Percentiles rank a stretch among this genome's conserved stretches.
phyloP scores from a whole-genome alignment of 2,113 vertebrate species.

The Hoplias malabaricus region DNA sequence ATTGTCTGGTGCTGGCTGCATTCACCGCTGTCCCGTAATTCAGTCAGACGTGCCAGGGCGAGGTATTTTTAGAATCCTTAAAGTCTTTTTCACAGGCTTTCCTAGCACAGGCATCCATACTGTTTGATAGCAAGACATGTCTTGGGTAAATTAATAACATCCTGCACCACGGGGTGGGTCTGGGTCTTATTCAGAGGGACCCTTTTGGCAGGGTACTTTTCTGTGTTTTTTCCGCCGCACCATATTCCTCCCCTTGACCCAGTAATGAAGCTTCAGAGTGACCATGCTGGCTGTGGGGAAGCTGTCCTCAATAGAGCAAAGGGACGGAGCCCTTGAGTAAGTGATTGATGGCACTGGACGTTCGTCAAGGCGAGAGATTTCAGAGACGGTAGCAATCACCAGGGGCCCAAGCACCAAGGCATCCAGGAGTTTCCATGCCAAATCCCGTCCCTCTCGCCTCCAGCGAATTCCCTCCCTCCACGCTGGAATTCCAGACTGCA shows the following conservation, averaged over 20 bases:
- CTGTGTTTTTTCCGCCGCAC: conserved; percentile 14
- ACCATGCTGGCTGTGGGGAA: background rate
- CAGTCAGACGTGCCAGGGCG: conserved; percentile 8
- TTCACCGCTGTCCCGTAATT: conserved; percentile 25
- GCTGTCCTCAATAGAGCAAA: conserved; percentile 42
- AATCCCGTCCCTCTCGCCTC: conserved; percentile 30
- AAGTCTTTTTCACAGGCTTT: conserved; percentile 7
- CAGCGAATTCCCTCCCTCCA: conserved; percentile 33
- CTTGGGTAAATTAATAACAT: background rate
- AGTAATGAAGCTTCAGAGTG: conserved; percentile 42
- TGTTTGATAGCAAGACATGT: conserved; percentile 21
- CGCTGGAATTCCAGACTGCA: conserved; percentile 69
- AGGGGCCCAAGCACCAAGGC: conserved; percentile 62
- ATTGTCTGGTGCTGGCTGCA: background rate
- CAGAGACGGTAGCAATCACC: conserved; percentile 60
- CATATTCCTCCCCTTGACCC: conserved; percentile 64
- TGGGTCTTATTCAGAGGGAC: background rate
- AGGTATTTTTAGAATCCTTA: conserved; percentile 32
- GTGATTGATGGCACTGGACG: conserved; percentile 72
- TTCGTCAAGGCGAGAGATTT: conserved; percentile 71
- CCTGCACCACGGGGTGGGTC: background rate
- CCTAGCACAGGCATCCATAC: background rate
- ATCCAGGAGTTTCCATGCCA: conserved; percentile 64
- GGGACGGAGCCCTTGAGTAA: conserved; percentile 62
- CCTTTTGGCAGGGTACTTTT: conserved; percentile 11